Conservation (phyloP, 2,888 invertebrate species). For the Dorcus hopei region DNA sequence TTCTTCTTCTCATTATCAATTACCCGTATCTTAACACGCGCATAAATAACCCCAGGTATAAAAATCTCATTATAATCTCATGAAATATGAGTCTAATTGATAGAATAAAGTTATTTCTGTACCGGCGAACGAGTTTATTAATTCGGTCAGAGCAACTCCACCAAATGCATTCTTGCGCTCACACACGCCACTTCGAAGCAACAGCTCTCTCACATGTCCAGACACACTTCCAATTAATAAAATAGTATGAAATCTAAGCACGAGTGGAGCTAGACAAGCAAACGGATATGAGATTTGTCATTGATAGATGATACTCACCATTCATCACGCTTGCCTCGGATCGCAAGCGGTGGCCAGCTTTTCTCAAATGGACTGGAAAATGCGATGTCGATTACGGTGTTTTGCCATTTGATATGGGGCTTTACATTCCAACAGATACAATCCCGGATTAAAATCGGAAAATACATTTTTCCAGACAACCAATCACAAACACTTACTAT, state of each 20-base stretch:
- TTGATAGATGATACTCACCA: conserved; percentile 49
- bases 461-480: no score
- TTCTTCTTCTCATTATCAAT: conserved; percentile 40
- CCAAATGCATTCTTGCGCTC: neutral
- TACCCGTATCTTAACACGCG: conserved; percentile 42
- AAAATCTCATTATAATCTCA: conserved; percentile 43
- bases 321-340: conserved; percentile 40
- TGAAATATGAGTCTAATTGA: conserved; percentile 44
- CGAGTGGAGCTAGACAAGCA: conserved; percentile 32
- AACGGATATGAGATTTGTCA: conserved; percentile 49
- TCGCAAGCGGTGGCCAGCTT: conserved; percentile 35
- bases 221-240: conserved; percentile 25
- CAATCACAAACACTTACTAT: no score
- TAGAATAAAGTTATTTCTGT: conserved; percentile 35
- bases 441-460: neutral
- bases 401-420: conserved; percentile 10
- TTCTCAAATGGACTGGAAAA: conserved; percentile 44
- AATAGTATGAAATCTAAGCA: conserved; percentile 28
- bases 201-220: neutral
- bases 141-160: neutral
- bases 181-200: neutral
- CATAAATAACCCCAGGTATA: conserved; percentile 43
- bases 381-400: conserved; percentile 37
- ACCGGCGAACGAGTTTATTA: conserved; percentile 22
- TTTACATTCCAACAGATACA: neutral